phyloP scores from a whole-genome alignment of 2,113 vertebrate genomes.

The Lophotis ruficrista region DNA sequence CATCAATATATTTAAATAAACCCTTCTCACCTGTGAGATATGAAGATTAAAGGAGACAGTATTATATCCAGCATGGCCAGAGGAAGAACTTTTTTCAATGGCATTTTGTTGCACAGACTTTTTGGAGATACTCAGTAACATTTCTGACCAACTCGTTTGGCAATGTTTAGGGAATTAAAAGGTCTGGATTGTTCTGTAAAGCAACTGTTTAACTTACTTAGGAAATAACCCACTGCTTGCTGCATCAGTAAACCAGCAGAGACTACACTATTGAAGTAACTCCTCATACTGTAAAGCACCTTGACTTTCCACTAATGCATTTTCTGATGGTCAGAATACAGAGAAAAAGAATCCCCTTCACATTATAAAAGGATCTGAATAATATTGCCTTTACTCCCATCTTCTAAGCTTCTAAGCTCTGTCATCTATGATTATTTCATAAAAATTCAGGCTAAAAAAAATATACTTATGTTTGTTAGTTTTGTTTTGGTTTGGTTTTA shows the following conservation, averaged over 20 bases:
- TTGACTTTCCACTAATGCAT: neutral
- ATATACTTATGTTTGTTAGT: neutral
- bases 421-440: neutral
- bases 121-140: neutral
- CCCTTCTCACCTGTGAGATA: neutral
- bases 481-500: neutral
- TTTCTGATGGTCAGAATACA: neutral
- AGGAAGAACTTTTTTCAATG: neutral
- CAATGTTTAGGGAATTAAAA: neutral
- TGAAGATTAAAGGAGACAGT: neutral
- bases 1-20: neutral
- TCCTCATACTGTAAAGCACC: neutral
- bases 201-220: neutral
- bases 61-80: neutral
- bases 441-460: neutral
- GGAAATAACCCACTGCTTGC: neutral
- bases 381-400: neutral
- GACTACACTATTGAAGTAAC: neutral
- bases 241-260: neutral
- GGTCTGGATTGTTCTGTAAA: neutral
- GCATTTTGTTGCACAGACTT: neutral
- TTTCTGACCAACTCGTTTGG: neutral
- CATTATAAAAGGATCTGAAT: neutral
- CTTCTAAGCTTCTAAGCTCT: neutral
- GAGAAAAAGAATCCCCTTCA: neutral